Conservation (phyloP, 2,888 invertebrate genomes). For the Clitarchus hookeri region DNA sequence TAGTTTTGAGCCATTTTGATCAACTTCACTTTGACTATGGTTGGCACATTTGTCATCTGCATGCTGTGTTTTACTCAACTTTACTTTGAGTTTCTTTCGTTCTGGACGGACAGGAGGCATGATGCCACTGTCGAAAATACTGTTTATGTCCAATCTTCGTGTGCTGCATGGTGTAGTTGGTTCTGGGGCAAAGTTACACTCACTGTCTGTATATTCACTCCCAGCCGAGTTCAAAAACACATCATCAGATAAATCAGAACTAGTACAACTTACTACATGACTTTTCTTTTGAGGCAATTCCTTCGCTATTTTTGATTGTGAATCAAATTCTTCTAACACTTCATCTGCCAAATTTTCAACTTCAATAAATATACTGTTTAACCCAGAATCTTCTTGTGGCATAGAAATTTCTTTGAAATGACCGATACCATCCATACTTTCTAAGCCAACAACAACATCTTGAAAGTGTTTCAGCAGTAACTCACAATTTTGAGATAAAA, state of each 20-base stretch:
- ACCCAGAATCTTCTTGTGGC: not conserved
- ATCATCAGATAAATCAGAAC: slow-evolving; percentile 38
- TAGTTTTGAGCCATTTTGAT: not conserved
- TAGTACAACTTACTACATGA: not conserved
- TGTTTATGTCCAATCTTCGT: slow-evolving; percentile 34
- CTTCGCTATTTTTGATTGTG: not conserved
- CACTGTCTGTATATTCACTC: not conserved
- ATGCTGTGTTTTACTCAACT: slow-evolving; percentile 25
- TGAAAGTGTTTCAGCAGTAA: not conserved
- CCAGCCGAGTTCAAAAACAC: slow-evolving; percentile 27
- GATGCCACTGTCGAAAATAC: slow-evolving; percentile 38
- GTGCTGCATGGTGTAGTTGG: not conserved
- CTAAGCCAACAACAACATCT: not conserved
- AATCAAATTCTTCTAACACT: slow-evolving; percentile 6
- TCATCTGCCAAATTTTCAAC: slow-evolving; percentile 3
- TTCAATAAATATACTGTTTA: slow-evolving; percentile 16
- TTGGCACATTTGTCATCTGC: not conserved
- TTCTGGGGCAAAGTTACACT: not conserved
- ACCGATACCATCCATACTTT: slow-evolving; percentile 4
- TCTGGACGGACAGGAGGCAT: slow-evolving; percentile 38
- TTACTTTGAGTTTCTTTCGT: slow-evolving; percentile 33
- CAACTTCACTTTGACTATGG: not conserved
- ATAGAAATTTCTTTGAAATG: not conserved
- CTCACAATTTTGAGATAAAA: not conserved
- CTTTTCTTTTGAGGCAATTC: not conserved